Evolutionary conservation across 2,888 invertebrate genomes (phyloP).

Genomic region (Disparrhopalites patrizii): DNA sequence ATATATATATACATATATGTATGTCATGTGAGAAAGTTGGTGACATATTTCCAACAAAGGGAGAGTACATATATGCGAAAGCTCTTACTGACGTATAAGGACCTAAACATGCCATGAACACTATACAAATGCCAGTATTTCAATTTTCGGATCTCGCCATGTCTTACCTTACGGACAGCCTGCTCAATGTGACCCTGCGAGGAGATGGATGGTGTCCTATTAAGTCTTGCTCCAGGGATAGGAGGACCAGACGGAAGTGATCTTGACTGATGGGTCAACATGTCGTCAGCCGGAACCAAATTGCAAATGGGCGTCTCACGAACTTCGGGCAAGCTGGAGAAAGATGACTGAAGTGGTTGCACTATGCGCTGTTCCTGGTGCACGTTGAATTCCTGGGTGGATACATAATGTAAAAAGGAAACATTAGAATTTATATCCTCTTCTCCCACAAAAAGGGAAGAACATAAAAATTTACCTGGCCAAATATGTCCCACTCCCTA

Average conservation of each 20-base stretch:
- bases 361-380: conserved; percentile 62
- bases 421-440: not conserved
- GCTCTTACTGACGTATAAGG: too few relatives aligned
- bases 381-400: conserved; percentile 62
- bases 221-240: conserved; percentile 55
- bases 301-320: conserved; percentile 39
- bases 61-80: too few relatives aligned
- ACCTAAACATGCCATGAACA: too few relatives aligned
- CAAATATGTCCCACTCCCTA: not conserved
- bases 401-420: not conserved
- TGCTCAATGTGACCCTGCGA: conserved; percentile 79
- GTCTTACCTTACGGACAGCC: conserved; percentile 58
- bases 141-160: too few relatives aligned
- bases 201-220: conserved; percentile 73
- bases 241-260: conserved; percentile 57
- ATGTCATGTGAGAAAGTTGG: too few relatives aligned
- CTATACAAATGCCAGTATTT: too few relatives aligned
- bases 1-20: too few relatives aligned
- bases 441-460: not conserved
- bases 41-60: too few relatives aligned
- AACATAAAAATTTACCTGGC: too few relatives aligned
- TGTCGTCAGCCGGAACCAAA: conserved; percentile 50
- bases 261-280: conserved; percentile 62
- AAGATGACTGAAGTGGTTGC: conserved; percentile 54
- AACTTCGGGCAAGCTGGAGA: conserved; percentile 45